Base-by-base conservation (phyloP, 2,888 invertebrate genomes). In the Pseudococcus longispinus region DNA sequence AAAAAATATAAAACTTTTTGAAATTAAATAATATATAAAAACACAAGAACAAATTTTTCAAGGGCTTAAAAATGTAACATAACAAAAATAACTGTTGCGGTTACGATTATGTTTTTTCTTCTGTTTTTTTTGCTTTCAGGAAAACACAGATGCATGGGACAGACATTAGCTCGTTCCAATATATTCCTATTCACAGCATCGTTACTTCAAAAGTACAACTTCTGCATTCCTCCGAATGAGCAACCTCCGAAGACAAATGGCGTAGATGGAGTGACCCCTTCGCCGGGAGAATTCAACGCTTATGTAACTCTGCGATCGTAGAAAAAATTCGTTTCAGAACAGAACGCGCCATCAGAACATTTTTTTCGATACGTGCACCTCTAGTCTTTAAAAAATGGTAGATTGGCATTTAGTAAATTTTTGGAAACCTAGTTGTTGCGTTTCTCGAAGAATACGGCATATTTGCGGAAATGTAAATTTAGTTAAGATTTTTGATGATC, bases 71-170 rank as follows among this genome's bases (percentile, higher is more conserved):
- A 80, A 83, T 46, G 20, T 18, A 83, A 46, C 83, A 46, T 29
- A 60, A 55, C 83, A 83, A 60, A 55, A 60, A 51, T 46, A 26
- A n/a, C 46, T 18, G 2, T 46, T 55, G 18, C 83, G 20, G 18
- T 44, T 26, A 44, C 44, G 51, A 83, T 82, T 82, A 46, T 83
- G 44, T 70, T 42, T 51, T 37, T 46, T 83, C 42, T 55, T 42
- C 55, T 29, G 29, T 29, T 51, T 83, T 87, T 23, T 3, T 55
- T 60, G n/a, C n/a, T 23, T 60, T 60, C 88, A 92, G 92, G 92
- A 0, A 95, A 94, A 89, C 95, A 95, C 90, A 93, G 96, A 85
- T 96, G 96, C 89, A 93, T 96, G 93, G 96, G 96, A 0, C 96
- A 96, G 90, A 92, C 93, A 0, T 90, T 96, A 88, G 95, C 95